Conservation (phyloP, 2,113 vertebrate species). For the Sardina pilchardus region DNA sequence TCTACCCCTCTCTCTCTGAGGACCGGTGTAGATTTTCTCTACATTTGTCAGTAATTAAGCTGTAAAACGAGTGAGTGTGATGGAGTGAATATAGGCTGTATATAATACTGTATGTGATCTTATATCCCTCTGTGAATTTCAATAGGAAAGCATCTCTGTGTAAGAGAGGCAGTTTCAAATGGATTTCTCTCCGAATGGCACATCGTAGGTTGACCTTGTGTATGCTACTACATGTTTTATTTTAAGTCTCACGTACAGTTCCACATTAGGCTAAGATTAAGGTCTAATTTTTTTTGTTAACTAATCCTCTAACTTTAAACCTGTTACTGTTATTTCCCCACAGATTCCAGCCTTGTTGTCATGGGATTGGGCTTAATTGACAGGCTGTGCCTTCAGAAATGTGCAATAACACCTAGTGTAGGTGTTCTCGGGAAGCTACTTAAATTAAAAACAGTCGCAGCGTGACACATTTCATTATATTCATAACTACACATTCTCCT, state of each 20-base stretch:
- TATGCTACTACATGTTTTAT: neutral
- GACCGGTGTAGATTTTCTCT: neutral
- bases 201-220: neutral
- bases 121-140: neutral
- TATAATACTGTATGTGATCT: neutral
- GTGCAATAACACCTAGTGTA: neutral
- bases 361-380: neutral
- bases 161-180: neutral
- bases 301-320: neutral
- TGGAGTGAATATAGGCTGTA: neutral
- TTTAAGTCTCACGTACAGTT: neutral
- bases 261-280: neutral
- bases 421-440: neutral
- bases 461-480: neutral
- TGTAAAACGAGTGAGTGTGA: neutral
- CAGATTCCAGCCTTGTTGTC: neutral
- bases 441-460: neutral
- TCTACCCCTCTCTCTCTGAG: constrained; percentile 40
- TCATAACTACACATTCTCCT: neutral
- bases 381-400: neutral
- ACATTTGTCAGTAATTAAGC: neutral
- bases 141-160: neutral
- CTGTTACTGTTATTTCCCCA: neutral
- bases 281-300: neutral
- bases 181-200: neutral